Conservation (phyloP, 2,113 vertebrate genomes). For the Perca fluviatilis region DNA sequence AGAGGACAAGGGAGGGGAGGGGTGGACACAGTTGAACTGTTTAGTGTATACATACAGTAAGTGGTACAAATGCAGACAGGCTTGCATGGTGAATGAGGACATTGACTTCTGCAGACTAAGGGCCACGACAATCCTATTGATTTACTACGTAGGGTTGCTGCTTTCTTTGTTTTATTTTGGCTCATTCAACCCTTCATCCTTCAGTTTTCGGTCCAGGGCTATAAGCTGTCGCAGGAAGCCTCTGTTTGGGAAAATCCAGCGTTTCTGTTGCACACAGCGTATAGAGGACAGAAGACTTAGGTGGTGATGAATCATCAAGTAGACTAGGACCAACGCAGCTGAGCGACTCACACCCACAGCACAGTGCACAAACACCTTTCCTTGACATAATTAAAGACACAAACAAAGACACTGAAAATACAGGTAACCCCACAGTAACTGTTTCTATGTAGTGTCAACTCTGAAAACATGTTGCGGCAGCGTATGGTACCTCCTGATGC, state of each 20-base stretch:
- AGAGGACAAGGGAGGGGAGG: conserved; percentile 8
- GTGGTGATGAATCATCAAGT: conserved; percentile 85
- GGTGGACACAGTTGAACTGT: conserved; percentile 21
- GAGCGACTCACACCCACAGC: conserved; percentile 90
- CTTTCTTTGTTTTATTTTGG: conserved; percentile 16
- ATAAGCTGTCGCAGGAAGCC: conserved; percentile 87
- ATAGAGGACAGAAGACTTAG: conserved; percentile 81
- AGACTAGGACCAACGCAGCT: conserved; percentile 85
- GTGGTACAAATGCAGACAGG: conserved; percentile 25
- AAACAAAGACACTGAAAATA: background rate
- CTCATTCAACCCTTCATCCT: conserved; percentile 9
- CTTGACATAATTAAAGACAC: conserved; percentile 69
- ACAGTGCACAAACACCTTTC: conserved; percentile 88
- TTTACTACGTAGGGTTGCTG: background rate
- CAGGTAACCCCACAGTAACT: background rate
- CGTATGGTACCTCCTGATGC: conserved; percentile 88
- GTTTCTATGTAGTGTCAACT: background rate
- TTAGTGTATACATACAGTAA: conserved; percentile 14
- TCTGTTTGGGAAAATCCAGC: conserved; percentile 88
- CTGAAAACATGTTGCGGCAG: background rate
- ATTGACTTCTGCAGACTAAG: background rate
- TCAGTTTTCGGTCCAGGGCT: conserved; percentile 62
- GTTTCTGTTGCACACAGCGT: conserved; percentile 72
- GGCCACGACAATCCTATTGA: background rate
- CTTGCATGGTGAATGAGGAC: conserved; percentile 7